Evolutionary conservation across 2,797 vertebrate species (phyloP).

Genomic region (Cetoscarus ocellatus): DNA sequence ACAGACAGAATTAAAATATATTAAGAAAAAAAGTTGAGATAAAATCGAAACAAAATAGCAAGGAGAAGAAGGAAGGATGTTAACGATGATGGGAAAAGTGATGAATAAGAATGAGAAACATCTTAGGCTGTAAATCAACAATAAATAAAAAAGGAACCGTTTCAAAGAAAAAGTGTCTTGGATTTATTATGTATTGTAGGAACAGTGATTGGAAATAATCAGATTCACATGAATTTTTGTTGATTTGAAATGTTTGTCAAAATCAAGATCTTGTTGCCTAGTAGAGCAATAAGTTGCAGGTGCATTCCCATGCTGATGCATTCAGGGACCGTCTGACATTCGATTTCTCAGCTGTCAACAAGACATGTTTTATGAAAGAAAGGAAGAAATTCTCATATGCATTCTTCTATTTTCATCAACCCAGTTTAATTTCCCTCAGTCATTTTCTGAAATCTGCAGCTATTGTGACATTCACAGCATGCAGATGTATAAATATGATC

Average conservation of each 20-base stretch:
- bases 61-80: too few species aligned
- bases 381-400: too few species aligned
- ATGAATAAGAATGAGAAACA: neutral
- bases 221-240: neutral
- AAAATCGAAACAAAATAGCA: neutral
- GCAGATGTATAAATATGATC: too few species aligned
- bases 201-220: conserved; percentile 2
- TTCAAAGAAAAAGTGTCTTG: neutral
- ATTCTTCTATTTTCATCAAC: too few species aligned
- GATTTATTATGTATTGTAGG: neutral
- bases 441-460: too few species aligned
- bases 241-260: conserved; percentile 8
- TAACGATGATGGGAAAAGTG: neutral
- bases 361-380: too few species aligned
- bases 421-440: too few species aligned
- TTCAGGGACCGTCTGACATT: conserved; percentile 1
- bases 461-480: too few species aligned
- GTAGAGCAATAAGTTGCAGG: conserved; percentile 17
- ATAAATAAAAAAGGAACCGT: too few species aligned
- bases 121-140: neutral
- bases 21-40: too few species aligned
- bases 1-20: too few species aligned
- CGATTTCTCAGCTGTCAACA: neutral
- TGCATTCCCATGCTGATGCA: neutral
- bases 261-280: conserved; percentile 16